These are phyloP conservation scores for Nautilus pompilius DNA, from an alignment of 1,140 invertebrate genomes.

Conservation along the genomic window DNA sequence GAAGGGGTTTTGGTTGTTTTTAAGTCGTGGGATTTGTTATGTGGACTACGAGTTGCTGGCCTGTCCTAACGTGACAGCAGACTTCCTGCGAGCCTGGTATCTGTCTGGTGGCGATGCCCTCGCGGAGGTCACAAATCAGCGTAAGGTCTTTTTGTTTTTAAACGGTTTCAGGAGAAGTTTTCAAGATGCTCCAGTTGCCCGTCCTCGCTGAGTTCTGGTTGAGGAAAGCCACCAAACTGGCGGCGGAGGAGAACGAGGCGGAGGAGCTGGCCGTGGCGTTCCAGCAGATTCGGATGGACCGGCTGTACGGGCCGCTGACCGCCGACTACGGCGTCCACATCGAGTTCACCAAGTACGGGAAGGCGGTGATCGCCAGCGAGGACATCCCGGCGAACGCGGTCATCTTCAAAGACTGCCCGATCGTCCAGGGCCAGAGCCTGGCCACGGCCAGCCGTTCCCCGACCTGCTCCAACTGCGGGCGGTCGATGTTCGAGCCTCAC, in stretches of 20 bases:
- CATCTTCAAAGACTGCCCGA: constrained; percentile 31
- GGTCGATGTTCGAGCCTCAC: constrained; percentile 28
- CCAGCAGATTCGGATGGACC: constrained; percentile 39
- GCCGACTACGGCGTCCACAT: constrained; percentile 35
- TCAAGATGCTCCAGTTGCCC: constrained; percentile 31
- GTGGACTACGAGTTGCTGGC: too few relatives aligned
- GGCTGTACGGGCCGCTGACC: constrained; percentile 43
- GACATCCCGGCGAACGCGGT: constrained; percentile 24
- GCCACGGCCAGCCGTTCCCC: constrained; percentile 11
- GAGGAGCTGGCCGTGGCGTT: constrained; percentile 36
- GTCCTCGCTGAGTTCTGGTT: constrained; percentile 49
- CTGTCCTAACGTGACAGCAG: too few relatives aligned
- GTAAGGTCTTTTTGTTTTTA: neutral
- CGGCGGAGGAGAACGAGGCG: constrained; percentile 21
- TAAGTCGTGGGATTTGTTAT: too few relatives aligned
- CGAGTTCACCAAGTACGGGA: constrained; percentile 38
- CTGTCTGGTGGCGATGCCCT: neutral
- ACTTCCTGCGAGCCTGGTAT: too few relatives aligned
- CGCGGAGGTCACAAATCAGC: neutral
- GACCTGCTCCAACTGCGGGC: constrained; percentile 37
- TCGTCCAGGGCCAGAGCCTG: constrained; percentile 22
- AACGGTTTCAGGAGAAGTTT: constrained; percentile 32
- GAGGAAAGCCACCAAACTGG: constrained; percentile 33
- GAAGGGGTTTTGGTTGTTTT: too few relatives aligned
- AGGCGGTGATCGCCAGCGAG: constrained; percentile 34